phyloP scores from a whole-genome alignment of 2,888 invertebrate species.

The Xestia ashworthii region DNA sequence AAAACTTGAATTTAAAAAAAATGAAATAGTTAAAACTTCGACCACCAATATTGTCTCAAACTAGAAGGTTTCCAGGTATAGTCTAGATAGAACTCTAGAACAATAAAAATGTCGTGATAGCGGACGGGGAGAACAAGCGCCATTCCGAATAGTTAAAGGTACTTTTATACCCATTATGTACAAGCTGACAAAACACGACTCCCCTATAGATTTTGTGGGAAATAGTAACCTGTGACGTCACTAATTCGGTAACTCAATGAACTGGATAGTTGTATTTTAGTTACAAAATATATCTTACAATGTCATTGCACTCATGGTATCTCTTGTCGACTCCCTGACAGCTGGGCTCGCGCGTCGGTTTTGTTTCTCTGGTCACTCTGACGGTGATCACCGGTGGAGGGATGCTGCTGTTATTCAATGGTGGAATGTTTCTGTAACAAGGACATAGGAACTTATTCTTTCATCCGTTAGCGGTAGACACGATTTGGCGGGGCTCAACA shows the following conservation, averaged over 20 bases:
- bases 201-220: background rate
- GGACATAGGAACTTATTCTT: background rate
- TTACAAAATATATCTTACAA: conserved; percentile 88
- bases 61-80: too few relatives aligned
- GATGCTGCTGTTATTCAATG: conserved; percentile 61
- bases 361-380: conserved; percentile 78
- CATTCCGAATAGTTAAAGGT: too few relatives aligned
- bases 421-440: conserved; percentile 76
- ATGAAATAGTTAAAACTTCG: too few relatives aligned
- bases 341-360: conserved; percentile 80
- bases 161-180: too few relatives aligned
- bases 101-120: too few relatives aligned
- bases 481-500: too few relatives aligned
- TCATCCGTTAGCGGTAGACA: too few relatives aligned
- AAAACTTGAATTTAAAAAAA: too few relatives aligned
- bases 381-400: conserved; percentile 77
- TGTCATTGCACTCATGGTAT: conserved; percentile 94
- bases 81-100: too few relatives aligned
- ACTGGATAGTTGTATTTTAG: too few relatives aligned
- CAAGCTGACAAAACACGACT: background rate
- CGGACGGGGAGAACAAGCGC: too few relatives aligned
- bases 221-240: background rate
- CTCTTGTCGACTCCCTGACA: conserved; percentile 94
- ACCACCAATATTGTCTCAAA: too few relatives aligned
- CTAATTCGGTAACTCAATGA: background rate